Percentiles rank a stretch among this genome's conserved stretches.
Evolutionary conservation across 92 coral and sea anemone genomes (phyloP).

Genomic region (Zoanthus sansibaricus): DNA sequence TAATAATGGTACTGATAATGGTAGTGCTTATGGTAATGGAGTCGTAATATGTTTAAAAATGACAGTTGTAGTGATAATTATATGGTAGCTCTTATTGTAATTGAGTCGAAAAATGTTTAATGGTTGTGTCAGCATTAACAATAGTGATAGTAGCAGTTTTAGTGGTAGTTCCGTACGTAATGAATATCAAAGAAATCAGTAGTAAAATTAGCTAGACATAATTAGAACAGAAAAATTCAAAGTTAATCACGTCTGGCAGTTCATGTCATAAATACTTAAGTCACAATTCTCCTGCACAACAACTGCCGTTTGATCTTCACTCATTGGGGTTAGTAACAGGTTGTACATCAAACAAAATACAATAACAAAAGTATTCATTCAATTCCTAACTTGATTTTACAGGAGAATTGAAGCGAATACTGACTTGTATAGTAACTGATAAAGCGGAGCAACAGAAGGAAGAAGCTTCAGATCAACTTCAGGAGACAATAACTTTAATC

Average conservation of each 20-base stretch:
- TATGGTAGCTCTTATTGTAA: too few species aligned
- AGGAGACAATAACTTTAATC: conserved; percentile 88
- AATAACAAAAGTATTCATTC: background rate
- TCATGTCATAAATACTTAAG: background rate
- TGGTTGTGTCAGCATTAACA: background rate
- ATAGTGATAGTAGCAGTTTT: background rate
- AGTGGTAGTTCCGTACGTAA: background rate
- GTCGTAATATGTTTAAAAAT: too few species aligned
- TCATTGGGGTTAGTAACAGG: too few species aligned
- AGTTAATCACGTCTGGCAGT: background rate
- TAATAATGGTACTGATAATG: too few species aligned
- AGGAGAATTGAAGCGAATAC: conserved; percentile 89
- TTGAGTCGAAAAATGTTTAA: background rate
- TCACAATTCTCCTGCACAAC: background rate
- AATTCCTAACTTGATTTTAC: conserved; percentile 9
- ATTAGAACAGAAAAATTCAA: background rate
- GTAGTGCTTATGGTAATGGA: too few species aligned
- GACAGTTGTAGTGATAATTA: too few species aligned
- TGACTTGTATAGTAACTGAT: conserved; percentile 74
- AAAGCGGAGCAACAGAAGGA: conserved; percentile 76
- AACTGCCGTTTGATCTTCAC: background rate
- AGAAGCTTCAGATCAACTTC: conserved; percentile 87
- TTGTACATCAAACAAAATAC: background rate
- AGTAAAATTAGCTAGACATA: background rate
- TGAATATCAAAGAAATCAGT: too few species aligned